These are phyloP conservation scores for Pectinophora gossypiella DNA, from an alignment of 1,140 invertebrate genomes.

Conservation along the genomic window DNA sequence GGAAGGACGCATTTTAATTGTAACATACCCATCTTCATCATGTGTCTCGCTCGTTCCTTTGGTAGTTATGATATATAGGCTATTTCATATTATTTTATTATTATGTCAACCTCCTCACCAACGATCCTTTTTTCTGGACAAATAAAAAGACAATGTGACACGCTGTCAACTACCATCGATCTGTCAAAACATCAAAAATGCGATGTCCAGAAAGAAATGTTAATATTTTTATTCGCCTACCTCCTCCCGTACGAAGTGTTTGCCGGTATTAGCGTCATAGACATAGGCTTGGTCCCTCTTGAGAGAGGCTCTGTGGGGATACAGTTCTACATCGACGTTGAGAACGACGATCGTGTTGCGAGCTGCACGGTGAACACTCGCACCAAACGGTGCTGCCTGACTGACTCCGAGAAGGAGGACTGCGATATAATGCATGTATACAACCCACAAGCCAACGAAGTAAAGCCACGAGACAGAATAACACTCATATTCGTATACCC, in stretches of 20 bases:
- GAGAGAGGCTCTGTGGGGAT: constrained; percentile 39
- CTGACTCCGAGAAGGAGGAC: constrained; percentile 23
- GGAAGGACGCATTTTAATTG: no score
- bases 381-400: constrained; percentile 39
- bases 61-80: no score
- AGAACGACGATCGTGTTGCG: constrained; percentile 30
- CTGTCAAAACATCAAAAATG: not conserved
- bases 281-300: constrained; percentile 44
- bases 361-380: constrained; percentile 26
- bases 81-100: no score
- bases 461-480: constrained; percentile 33
- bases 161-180: no score
- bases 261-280: constrained; percentile 29
- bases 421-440: constrained; percentile 29
- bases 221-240: not conserved
- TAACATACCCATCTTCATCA: no score
- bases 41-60: no score
- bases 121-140: no score
- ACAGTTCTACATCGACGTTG: constrained; percentile 44
- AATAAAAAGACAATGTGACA: no score
- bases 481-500: constrained; percentile 40
- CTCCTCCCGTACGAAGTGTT: constrained; percentile 6
- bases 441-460: constrained; percentile 12
- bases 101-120: no score
- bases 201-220: constrained; percentile 3